These are phyloP conservation scores for Marcusenius ussheri DNA, from an alignment of 2,113 vertebrate species.

Conservation along the genomic window DNA sequence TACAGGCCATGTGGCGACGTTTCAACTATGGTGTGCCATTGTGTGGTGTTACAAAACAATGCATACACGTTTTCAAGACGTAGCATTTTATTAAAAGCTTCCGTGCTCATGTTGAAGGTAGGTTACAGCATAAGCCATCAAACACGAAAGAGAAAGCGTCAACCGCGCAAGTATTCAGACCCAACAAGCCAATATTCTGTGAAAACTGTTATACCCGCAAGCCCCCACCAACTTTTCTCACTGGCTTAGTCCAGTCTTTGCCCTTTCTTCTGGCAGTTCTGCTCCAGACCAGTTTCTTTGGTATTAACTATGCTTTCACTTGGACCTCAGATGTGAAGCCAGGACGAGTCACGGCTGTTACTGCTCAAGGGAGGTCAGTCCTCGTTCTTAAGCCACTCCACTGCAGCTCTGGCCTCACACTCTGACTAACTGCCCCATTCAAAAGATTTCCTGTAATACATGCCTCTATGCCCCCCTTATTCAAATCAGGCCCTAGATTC, in stretches of 20 bases:
- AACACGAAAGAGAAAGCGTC: background rate
- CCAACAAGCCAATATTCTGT: background rate
- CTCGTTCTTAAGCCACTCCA: background rate
- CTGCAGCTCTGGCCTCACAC: background rate
- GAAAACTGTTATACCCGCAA: background rate
- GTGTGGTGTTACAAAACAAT: background rate
- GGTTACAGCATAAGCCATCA: background rate
- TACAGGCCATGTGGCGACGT: background rate
- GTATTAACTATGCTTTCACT: background rate
- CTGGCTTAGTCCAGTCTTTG: background rate
- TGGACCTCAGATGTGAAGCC: background rate
- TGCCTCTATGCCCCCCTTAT: background rate
- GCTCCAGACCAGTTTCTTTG: background rate
- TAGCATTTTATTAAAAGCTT: background rate
- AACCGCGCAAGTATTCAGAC: background rate
- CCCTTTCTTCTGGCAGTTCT: background rate
- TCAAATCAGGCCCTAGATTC: too few relatives aligned
- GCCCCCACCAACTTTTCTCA: background rate
- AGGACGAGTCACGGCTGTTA: background rate
- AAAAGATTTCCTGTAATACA: background rate
- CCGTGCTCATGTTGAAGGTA: background rate
- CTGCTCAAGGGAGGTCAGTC: background rate
- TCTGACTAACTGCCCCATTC: background rate
- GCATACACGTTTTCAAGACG: slow-evolving; percentile 1
- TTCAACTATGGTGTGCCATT: background rate